Evolutionary conservation across 2,113 vertebrate genomes (phyloP).

Genomic region (Bothrops jararaca): DNA sequence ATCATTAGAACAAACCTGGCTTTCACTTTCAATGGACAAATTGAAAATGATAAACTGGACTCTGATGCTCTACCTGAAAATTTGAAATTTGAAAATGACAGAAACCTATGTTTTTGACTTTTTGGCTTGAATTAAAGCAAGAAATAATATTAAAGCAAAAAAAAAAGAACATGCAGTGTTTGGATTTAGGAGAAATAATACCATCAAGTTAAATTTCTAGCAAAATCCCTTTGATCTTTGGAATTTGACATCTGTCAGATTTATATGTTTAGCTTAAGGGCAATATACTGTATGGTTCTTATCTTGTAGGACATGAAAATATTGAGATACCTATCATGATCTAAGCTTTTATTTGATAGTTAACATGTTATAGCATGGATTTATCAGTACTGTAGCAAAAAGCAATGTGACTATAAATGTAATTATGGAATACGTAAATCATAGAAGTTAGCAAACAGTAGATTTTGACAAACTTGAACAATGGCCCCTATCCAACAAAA

Average conservation of each 20-base stretch:
- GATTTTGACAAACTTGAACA: too few species aligned
- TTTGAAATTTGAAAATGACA: neutral
- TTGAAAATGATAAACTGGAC: neutral
- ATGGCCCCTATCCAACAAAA: too few species aligned
- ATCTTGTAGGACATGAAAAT: conserved; percentile 43
- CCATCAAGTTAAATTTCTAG: neutral
- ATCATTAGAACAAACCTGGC: too few species aligned
- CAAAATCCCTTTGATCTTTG: neutral
- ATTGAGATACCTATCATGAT: conserved; percentile 53
- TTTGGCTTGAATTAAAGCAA: neutral
- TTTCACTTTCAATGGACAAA: neutral
- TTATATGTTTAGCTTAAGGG: conserved; percentile 42
- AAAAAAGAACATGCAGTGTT: neutral
- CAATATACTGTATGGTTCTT: conserved; percentile 42
- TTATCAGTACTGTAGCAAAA: neutral
- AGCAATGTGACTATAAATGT: neutral
- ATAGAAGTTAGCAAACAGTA: neutral
- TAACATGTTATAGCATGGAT: conserved; percentile 33
- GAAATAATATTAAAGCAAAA: neutral
- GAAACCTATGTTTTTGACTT: neutral
- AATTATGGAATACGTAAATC: conserved; percentile 12
- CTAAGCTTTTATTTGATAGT: neutral
- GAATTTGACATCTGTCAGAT: conserved; percentile 24
- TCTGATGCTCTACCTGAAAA: neutral
- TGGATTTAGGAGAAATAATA: conserved; percentile 21